phyloP scores from a whole-genome alignment of 2,113 vertebrate species.

The Strix uralensis region DNA sequence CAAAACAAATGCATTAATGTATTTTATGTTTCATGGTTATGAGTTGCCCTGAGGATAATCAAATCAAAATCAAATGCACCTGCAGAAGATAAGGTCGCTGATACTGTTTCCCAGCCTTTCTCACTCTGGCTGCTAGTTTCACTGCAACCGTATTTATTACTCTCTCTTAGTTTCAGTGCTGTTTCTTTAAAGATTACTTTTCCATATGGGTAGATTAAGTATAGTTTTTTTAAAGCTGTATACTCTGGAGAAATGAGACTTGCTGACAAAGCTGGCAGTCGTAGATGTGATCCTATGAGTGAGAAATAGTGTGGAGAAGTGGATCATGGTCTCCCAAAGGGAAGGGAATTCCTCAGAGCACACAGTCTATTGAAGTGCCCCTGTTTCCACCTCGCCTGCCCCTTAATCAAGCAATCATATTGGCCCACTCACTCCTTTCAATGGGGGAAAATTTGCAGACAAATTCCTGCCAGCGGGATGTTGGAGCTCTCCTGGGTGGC shows the following conservation, averaged over 20 bases:
- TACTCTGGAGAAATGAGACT: neutral
- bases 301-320: neutral
- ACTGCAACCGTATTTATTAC: neutral
- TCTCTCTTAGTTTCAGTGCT: neutral
- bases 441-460: slow-evolving; percentile 73
- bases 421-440: slow-evolving; percentile 50
- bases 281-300: neutral
- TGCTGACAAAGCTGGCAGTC: neutral
- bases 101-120: neutral
- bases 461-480: slow-evolving; percentile 79
- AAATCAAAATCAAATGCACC: slow-evolving; percentile 44
- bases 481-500: slow-evolving; percentile 72
- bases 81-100: slow-evolving; percentile 18
- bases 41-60: slow-evolving; percentile 35
- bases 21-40: slow-evolving; percentile 23
- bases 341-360: neutral
- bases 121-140: neutral
- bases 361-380: neutral
- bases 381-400: neutral
- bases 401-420: slow-evolving; percentile 71
- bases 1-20: slow-evolving; percentile 19
- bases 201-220: neutral
- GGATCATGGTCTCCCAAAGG: neutral
- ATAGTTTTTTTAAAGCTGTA: neutral
- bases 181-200: slow-evolving; percentile 8